These are phyloP conservation scores for Stictonetta naevosa DNA, from an alignment of 2,113 vertebrate species.

Conservation along the genomic window DNA sequence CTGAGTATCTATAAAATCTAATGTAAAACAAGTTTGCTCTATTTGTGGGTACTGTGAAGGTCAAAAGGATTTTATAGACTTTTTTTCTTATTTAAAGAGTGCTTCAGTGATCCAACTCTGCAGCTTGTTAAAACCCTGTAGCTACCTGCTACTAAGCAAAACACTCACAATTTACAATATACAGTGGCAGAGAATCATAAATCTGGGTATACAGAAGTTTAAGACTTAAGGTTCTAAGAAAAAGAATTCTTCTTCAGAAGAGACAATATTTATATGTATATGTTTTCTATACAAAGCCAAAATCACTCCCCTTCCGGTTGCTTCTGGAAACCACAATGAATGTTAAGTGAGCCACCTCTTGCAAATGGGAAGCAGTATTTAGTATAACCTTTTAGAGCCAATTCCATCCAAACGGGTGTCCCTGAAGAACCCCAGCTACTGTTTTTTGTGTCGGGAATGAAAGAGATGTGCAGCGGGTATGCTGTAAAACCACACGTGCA, in stretches of 20 bases:
- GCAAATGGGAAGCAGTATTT: not conserved
- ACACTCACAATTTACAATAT: not conserved
- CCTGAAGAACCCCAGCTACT: not conserved
- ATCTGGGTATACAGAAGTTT: not conserved
- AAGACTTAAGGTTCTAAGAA: not conserved
- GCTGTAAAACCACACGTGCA: rapidly evolving
- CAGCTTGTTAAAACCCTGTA: not conserved
- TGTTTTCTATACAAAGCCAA: not conserved
- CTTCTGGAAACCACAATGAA: not conserved
- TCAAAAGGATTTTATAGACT: not conserved
- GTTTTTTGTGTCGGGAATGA: not conserved
- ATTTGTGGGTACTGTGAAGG: not conserved
- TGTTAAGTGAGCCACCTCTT: rapidly evolving
- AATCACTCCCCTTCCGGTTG: not conserved
- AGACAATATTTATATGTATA: not conserved
- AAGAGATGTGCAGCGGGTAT: not conserved
- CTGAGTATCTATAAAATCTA: not conserved
- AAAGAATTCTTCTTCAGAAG: not conserved
- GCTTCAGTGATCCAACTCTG: not conserved
- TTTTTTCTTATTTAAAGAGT: slow-evolving; percentile 1
- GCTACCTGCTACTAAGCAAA: slow-evolving; percentile 2
- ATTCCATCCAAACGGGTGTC: not conserved
- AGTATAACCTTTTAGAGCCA: not conserved
- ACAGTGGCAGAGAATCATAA: not conserved
- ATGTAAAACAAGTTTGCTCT: not conserved